Conservation (phyloP, 2,888 invertebrate species). For the Eledona agricola region DNA sequence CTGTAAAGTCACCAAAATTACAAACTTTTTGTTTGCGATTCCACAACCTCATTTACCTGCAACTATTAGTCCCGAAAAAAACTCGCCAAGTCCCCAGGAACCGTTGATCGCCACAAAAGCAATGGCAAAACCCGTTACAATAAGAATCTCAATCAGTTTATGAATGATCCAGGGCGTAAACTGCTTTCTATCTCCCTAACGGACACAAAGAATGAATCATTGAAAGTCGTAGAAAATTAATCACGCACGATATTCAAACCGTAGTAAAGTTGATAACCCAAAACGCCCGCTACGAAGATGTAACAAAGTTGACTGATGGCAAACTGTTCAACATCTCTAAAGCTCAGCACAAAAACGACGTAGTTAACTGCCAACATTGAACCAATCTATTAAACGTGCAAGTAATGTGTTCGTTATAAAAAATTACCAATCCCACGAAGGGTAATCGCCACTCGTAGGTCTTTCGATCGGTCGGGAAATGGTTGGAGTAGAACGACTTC, state of each 20-base stretch:
- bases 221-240: not conserved
- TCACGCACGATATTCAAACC: constrained; percentile 11
- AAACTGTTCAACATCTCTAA: no score
- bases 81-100: no score
- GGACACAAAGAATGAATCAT: not conserved
- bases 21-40: not conserved
- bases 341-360: no score
- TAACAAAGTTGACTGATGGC: no score
- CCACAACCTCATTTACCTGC: no score
- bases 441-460: constrained; percentile 6
- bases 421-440: constrained; percentile 16
- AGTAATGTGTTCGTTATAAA: not conserved
- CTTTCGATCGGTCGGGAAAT: constrained; percentile 10
- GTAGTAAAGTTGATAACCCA: constrained; percentile 8
- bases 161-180: constrained; percentile 14
- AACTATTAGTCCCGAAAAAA: no score
- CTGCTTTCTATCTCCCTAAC: constrained; percentile 19
- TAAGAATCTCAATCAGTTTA: constrained; percentile 10
- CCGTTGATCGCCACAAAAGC: no score
- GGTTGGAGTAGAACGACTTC: constrained; percentile 9
- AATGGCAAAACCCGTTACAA: no score
- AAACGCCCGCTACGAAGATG: constrained; percentile 2
- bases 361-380: no score
- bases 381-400: not conserved
- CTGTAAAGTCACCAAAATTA: constrained; percentile 1